These are phyloP conservation scores for Brachirus orientalis DNA, from an alignment of 2,113 vertebrate genomes.

Conservation along the genomic window DNA sequence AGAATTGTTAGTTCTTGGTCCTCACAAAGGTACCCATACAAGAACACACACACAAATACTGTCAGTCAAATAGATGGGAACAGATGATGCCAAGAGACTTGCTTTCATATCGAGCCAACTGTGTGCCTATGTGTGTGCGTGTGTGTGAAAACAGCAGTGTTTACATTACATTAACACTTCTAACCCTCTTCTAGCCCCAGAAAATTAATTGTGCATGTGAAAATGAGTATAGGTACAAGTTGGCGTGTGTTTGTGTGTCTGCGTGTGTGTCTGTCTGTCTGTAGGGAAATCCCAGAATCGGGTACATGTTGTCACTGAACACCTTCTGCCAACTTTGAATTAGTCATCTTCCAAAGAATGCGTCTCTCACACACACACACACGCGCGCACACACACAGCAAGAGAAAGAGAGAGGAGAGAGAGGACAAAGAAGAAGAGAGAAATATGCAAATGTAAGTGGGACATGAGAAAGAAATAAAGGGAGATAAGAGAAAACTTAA, in stretches of 20 bases:
- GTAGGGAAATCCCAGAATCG: constrained; percentile 39
- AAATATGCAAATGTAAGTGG: neutral
- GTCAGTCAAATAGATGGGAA: constrained; percentile 25
- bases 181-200: constrained; percentile 25
- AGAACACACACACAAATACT: constrained; percentile 25
- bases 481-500: neutral
- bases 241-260: constrained; percentile 3
- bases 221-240: neutral
- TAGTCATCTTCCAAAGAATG: constrained; percentile 29
- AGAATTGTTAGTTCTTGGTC: too few relatives aligned
- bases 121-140: constrained; percentile 8
- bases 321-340: constrained; percentile 38
- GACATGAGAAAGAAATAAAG: neutral
- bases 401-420: neutral
- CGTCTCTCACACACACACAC: constrained; percentile 7
- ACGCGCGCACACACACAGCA: neutral
- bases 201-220: constrained; percentile 21
- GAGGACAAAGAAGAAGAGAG: neutral
- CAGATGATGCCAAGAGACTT: constrained; percentile 45
- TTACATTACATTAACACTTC: constrained; percentile 35
- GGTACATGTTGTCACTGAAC: constrained; percentile 32
- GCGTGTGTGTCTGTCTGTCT: too few relatives aligned
- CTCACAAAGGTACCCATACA: too few relatives aligned
- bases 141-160: constrained; percentile 14
- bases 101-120: constrained; percentile 54